Percentiles rank a stretch among this genome's conserved stretches.
Evolutionary conservation across 2,113 vertebrate genomes (phyloP).

Genomic region (Oreochromis niloticus): DNA sequence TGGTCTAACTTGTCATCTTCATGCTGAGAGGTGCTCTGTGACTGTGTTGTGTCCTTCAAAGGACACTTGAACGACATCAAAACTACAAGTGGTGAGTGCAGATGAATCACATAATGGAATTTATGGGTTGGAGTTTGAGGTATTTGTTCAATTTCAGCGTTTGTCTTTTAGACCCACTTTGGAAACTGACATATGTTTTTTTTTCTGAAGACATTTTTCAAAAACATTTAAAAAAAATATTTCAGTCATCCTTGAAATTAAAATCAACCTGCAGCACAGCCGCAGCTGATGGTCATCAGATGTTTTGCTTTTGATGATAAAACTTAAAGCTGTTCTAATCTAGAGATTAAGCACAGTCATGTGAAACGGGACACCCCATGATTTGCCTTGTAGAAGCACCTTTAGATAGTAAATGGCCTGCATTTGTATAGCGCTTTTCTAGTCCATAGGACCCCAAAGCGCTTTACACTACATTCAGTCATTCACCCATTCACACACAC

Average conservation of each 20-base stretch:
- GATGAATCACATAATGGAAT: background rate
- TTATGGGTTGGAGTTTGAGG: background rate
- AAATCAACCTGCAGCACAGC: background rate
- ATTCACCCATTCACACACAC: too few relatives aligned
- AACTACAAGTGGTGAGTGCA: background rate
- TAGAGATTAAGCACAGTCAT: background rate
- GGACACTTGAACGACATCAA: background rate
- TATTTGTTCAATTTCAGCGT: background rate
- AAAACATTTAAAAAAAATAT: background rate
- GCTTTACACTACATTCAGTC: too few relatives aligned
- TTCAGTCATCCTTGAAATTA: background rate
- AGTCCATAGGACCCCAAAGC: too few relatives aligned
- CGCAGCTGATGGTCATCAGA: background rate
- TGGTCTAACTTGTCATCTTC: background rate
- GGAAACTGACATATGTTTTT: background rate
- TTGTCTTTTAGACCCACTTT: background rate
- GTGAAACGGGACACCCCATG: background rate
- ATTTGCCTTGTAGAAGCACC: background rate
- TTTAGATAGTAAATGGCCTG: too few relatives aligned
- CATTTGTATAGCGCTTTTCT: too few relatives aligned
- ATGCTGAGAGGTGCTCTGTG: background rate
- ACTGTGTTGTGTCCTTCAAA: conserved; percentile 13
- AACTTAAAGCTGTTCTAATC: background rate
- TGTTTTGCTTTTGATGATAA: background rate
- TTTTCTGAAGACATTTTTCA: background rate